Base-by-base conservation (phyloP, 2,888 invertebrate genomes). In the Drosophila quasianomalipes region DNA sequence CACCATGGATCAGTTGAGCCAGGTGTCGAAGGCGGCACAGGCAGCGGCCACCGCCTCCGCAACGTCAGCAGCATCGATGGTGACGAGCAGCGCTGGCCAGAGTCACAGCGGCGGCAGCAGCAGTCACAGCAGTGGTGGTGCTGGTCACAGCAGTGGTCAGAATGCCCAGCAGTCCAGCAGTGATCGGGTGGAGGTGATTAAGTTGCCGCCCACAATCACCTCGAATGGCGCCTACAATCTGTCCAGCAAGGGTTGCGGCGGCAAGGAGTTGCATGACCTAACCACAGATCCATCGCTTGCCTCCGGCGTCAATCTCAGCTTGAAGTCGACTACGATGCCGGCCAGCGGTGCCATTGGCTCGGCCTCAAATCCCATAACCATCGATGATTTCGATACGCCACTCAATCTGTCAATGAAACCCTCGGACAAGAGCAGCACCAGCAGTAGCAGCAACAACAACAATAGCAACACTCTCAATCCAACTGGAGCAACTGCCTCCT, bases 351-450 rank as follows among this genome's bases (percentile, higher is more conserved):
- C 88, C 52, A 85, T 88, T 44, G 91, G 90, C n/a, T 83, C 91
- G 30, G 92, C 91, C 80, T 93, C 93, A 71, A 93, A 89, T 86
- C 92, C 93, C 81, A 92, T 92, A 10, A 92, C 93, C 39, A 94
- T 94, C 63, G 95, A 95, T 57, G 95, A 95, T 70, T 94, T 96
- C 6, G 97, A 97, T 87, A 95, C 96, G 1, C 97, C 97, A 0
- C 94, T 97, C 30, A 97, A 97, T 94, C 95, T 97, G 26, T 97
- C 97, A 3, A 94, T 97, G 79, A 97, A 97, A 93, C 96, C 97
- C 1, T 86, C 85, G 68, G 92, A 92, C 74, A 93, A 93, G 64
- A 85, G 80, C 74, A 80, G 72, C 39, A 58, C 52, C 41, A 53
- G 84, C 44, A 44, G 22, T 22, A 19, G 19, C 39, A 41, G 75